phyloP scores from a whole-genome alignment of 2,888 invertebrate genomes.

The Chrysomela aeneicollis region DNA sequence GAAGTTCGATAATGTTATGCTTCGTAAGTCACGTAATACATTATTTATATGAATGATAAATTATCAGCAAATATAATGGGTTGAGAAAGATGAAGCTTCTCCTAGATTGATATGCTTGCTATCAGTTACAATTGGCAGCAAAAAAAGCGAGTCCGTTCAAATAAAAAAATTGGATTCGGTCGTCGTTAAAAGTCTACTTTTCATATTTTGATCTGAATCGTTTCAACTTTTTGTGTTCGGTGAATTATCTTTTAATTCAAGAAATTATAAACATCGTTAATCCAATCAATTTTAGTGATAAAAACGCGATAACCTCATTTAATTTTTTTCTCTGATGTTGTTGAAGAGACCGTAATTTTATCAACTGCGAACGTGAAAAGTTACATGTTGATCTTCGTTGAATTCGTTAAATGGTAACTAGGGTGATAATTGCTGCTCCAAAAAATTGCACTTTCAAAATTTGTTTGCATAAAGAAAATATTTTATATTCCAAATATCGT shows the following conservation, averaged over 20 bases:
- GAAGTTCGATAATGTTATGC: conserved; percentile 24
- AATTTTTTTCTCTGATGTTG: conserved; percentile 5
- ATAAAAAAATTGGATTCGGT: conserved; percentile 9
- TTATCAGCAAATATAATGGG: conserved; percentile 28
- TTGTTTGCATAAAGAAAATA: too few species aligned
- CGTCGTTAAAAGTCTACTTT: neutral
- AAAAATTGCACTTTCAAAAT: too few species aligned
- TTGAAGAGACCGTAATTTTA: conserved; percentile 8
- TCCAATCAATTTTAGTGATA: conserved; percentile 5
- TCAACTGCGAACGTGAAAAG: conserved; percentile 11
- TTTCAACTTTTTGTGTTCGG: neutral
- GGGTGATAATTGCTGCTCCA: too few species aligned
- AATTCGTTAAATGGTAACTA: neutral
- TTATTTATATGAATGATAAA: conserved; percentile 29
- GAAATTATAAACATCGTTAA: conserved; percentile 4
- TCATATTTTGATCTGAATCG: neutral
- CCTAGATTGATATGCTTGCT: conserved; percentile 25
- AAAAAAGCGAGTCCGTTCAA: conserved; percentile 20
- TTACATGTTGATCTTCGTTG: neutral
- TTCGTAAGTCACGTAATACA: conserved; percentile 30
- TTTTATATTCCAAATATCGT: too few species aligned
- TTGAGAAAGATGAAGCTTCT: conserved; percentile 26
- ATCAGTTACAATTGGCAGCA: conserved; percentile 18
- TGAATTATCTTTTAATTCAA: neutral
- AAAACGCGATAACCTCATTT: conserved; percentile 9